These are phyloP conservation scores for Dipus sagitta DNA, from an alignment of 2,797 vertebrate genomes.

Conservation along the genomic window DNA sequence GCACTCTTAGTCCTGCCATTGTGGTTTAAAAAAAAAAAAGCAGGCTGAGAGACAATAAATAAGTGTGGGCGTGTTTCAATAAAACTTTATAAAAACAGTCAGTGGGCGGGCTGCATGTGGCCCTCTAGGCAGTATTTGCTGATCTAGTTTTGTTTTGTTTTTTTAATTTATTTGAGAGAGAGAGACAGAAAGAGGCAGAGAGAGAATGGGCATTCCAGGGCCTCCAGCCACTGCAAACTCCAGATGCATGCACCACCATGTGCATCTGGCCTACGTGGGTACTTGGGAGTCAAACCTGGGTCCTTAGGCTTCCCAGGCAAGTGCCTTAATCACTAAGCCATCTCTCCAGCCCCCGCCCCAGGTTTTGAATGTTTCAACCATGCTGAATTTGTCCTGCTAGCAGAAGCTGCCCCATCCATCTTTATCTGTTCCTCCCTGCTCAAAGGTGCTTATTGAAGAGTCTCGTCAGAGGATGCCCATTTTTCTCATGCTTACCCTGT, in stretches of 20 bases:
- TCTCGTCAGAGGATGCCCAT: neutral
- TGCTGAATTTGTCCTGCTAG: neutral
- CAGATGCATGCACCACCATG: too few relatives aligned
- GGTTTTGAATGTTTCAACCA: neutral
- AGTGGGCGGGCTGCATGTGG: neutral
- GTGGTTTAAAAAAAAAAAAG: neutral
- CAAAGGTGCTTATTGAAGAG: neutral
- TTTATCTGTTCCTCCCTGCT: neutral
- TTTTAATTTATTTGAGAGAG: too few relatives aligned
- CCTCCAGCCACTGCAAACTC: too few relatives aligned
- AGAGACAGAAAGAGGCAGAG: too few relatives aligned
- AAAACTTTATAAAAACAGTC: conserved; percentile 57
- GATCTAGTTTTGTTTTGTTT: neutral
- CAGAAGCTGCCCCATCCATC: neutral
- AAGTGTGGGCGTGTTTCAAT: neutral
- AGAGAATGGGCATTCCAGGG: too few relatives aligned
- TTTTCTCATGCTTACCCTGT: neutral
- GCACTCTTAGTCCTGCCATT: neutral
- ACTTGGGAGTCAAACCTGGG: too few relatives aligned
- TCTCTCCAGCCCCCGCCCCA: too few relatives aligned
- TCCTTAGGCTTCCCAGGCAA: too few relatives aligned
- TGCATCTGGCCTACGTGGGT: too few relatives aligned
- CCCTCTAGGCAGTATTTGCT: neutral
- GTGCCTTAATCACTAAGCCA: too few relatives aligned
- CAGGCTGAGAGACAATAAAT: neutral